Evolutionary conservation across 2,888 invertebrate genomes (phyloP).

Genomic region (Lathronympha strigana): DNA sequence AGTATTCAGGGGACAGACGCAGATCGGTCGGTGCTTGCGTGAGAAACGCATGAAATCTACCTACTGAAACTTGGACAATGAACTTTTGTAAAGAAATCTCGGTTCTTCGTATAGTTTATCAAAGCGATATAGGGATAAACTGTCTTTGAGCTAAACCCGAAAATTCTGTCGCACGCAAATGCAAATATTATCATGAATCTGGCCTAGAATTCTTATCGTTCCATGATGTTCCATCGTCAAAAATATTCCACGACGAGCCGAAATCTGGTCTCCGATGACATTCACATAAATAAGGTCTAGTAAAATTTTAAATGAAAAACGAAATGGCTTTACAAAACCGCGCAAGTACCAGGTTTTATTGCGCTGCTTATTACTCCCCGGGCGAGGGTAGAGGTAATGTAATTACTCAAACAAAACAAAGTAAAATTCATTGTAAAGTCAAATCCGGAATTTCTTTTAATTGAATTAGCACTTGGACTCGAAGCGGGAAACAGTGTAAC

Average conservation of each 20-base stretch:
- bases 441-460: conserved; percentile 58
- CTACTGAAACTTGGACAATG: conserved; percentile 39
- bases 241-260: conserved; percentile 26
- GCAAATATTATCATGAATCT: conserved; percentile 33
- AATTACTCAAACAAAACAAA: conserved; percentile 42
- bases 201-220: conserved; percentile 32
- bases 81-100: conserved; percentile 31
- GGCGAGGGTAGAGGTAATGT: conserved; percentile 33
- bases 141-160: conserved; percentile 45
- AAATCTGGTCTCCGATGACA: conserved; percentile 30
- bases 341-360: conserved; percentile 30
- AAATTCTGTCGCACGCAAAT: conserved; percentile 30
- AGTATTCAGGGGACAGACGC: conserved; percentile 72
- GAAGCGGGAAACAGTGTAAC: conserved; percentile 51
- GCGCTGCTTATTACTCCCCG: conserved; percentile 36
- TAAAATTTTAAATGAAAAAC: conserved; percentile 22
- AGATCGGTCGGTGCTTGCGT: conserved; percentile 65
- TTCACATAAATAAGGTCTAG: conserved; percentile 18
- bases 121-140: conserved; percentile 34
- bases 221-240: conserved; percentile 20
- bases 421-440: conserved; percentile 40
- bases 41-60: conserved; percentile 61
- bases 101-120: conserved; percentile 29
- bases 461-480: conserved; percentile 63
- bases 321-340: conserved; percentile 16